These are phyloP conservation scores for Lethrus apterus DNA, from an alignment of 1,140 invertebrate genomes.

Conservation along the genomic window DNA sequence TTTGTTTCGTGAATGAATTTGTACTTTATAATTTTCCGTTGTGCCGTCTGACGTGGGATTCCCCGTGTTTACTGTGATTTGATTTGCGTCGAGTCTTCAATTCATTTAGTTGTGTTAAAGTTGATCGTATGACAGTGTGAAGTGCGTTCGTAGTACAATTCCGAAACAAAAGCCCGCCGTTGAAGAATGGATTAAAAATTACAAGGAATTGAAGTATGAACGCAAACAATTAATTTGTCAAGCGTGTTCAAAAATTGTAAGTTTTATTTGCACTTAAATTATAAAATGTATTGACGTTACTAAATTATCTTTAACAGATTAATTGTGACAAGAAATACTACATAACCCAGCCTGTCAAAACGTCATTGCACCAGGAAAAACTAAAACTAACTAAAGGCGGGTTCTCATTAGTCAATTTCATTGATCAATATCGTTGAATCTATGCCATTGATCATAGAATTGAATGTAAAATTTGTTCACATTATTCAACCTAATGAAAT, in stretches of 20 bases:
- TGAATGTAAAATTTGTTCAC: conserved; percentile 5
- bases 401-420: too few species aligned
- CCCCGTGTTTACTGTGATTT: conserved; percentile 4
- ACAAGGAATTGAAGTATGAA: conserved; percentile 8
- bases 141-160: not conserved
- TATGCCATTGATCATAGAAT: conserved; percentile 1
- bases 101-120: not conserved
- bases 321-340: conserved; percentile 7
- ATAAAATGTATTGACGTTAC: not conserved
- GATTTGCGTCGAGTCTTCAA: not conserved
- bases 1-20: conserved; percentile 4
- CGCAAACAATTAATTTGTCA: not conserved
- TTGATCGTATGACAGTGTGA: not conserved
- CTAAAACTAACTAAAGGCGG: too few species aligned
- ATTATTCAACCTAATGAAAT: not conserved
- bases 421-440: too few species aligned
- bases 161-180: not conserved
- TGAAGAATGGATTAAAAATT: conserved; percentile 6
- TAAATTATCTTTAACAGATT: too few species aligned
- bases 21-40: conserved; percentile 2
- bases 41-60: conserved; percentile 3
- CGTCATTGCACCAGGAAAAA: too few species aligned
- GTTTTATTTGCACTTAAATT: not conserved
- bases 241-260: conserved; percentile 3
- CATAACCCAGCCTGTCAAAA: conserved; percentile 2